These are phyloP conservation scores for Philereme vetulata DNA, from an alignment of 2,888 invertebrate species.

Conservation along the genomic window DNA sequence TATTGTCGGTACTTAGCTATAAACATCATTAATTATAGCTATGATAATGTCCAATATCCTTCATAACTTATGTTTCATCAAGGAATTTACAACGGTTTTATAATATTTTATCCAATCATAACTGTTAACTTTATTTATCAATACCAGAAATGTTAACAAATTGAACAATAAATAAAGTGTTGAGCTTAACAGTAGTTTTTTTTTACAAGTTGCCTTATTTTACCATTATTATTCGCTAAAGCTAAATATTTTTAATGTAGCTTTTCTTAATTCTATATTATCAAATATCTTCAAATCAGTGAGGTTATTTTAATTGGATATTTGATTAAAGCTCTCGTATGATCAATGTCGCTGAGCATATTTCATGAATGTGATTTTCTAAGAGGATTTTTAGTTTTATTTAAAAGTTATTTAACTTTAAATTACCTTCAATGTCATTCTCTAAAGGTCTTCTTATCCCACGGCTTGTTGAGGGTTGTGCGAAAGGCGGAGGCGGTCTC, in stretches of 20 bases:
- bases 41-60: too few relatives aligned
- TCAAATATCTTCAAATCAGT: conserved; percentile 4
- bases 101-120: too few relatives aligned
- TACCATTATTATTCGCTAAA: conserved; percentile 41
- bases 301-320: conserved; percentile 8
- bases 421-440: conserved; percentile 25
- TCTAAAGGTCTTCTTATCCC: conserved; percentile 9
- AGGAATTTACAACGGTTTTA: background rate
- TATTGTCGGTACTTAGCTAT: background rate
- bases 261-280: conserved; percentile 22
- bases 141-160: conserved; percentile 19
- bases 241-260: conserved; percentile 31
- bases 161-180: background rate
- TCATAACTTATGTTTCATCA: background rate
- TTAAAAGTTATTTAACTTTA: background rate
- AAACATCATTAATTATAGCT: too few relatives aligned
- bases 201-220: conserved; percentile 15
- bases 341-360: conserved; percentile 53
- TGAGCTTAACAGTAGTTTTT: conserved; percentile 8
- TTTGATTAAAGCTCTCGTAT: conserved; percentile 16
- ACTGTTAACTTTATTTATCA: conserved; percentile 7
- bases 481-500: conserved; percentile 63
- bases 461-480: conserved; percentile 18
- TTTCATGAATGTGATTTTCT: conserved; percentile 18
- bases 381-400: conserved; percentile 2